Conservation (phyloP, 2,888 invertebrate species). For the Campoplex nolae region DNA sequence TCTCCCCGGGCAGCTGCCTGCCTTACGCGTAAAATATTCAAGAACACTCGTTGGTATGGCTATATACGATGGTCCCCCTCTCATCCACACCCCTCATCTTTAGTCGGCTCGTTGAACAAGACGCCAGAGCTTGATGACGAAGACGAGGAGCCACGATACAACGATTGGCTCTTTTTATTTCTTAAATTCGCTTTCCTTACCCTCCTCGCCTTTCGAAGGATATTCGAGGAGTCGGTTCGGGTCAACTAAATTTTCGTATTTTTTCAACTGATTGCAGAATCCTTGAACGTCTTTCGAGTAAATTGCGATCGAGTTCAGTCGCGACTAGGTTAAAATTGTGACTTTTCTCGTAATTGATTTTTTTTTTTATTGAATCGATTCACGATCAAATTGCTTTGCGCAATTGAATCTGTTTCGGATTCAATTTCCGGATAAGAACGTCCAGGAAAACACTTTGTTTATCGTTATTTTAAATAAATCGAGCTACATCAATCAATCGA, state of each 20-base stretch:
- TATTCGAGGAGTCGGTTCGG: neutral
- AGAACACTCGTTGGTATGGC: slow-evolving; percentile 74
- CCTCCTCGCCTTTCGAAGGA: neutral
- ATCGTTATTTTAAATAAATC: neutral
- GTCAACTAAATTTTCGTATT: neutral
- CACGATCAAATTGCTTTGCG: neutral
- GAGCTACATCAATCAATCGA: neutral
- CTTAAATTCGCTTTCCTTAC: neutral
- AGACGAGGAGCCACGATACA: slow-evolving; percentile 34
- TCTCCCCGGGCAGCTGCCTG: slow-evolving; percentile 82
- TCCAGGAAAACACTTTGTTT: neutral
- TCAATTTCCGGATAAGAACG: neutral
- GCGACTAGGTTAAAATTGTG: neutral
- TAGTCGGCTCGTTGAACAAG: slow-evolving; percentile 77
- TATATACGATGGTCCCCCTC: slow-evolving; percentile 52
- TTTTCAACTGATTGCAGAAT: neutral
- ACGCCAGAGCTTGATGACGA: slow-evolving; percentile 60
- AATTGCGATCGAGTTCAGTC: neutral
- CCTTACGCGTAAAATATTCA: slow-evolving; percentile 84
- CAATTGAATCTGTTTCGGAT: too few species aligned
- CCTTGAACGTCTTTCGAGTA: neutral
- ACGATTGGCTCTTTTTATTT: slow-evolving; percentile 3
- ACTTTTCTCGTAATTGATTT: neutral
- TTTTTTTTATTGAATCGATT: neutral
- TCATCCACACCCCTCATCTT: slow-evolving; percentile 61